These are phyloP conservation scores for Pangasius djambal DNA, from an alignment of 2,797 vertebrate species.

Conservation along the genomic window DNA sequence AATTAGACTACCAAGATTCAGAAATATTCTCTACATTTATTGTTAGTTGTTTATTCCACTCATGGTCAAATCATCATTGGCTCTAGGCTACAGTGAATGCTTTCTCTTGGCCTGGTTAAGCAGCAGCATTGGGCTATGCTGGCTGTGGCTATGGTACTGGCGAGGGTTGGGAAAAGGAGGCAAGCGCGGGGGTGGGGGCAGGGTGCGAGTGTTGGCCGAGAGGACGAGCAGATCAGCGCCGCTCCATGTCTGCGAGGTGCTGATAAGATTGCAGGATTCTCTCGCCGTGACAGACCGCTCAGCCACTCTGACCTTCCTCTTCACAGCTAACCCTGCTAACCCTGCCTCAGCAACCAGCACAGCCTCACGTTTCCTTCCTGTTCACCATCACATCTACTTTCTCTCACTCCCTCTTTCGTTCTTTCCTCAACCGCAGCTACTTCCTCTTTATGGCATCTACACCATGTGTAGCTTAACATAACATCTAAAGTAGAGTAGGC, in stretches of 20 bases:
- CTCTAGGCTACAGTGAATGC: slow-evolving; percentile 34
- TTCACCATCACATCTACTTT: slow-evolving; percentile 27
- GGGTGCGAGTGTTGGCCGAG: slow-evolving; percentile 77
- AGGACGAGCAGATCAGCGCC: slow-evolving; percentile 79
- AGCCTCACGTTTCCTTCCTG: slow-evolving; percentile 53
- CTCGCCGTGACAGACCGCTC: slow-evolving; percentile 80
- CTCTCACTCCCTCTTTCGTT: not conserved
- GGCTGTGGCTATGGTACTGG: slow-evolving; percentile 69
- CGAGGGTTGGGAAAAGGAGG: slow-evolving; percentile 63
- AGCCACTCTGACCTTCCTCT: slow-evolving; percentile 69
- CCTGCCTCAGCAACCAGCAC: slow-evolving; percentile 60
- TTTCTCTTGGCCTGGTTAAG: slow-evolving; percentile 51
- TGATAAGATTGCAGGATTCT: slow-evolving; percentile 85
- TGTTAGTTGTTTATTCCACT: slow-evolving; percentile 11
- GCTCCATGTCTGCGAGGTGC: slow-evolving; percentile 80
- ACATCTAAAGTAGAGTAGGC: not conserved
- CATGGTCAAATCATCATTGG: slow-evolving; percentile 39
- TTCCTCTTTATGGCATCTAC: slow-evolving; percentile 5
- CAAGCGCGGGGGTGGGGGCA: slow-evolving; percentile 67
- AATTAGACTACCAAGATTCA: not conserved
- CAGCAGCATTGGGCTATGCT: slow-evolving; percentile 66
- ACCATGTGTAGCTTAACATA: not conserved
- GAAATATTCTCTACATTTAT: not conserved
- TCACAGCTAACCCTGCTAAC: slow-evolving; percentile 62
- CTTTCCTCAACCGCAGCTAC: not conserved